A percentile compares a stretch with the other conserved stretches of the same genome.
Evolutionary conservation across 2,797 vertebrate genomes (phyloP).

Genomic region (Diplodus sargus): DNA sequence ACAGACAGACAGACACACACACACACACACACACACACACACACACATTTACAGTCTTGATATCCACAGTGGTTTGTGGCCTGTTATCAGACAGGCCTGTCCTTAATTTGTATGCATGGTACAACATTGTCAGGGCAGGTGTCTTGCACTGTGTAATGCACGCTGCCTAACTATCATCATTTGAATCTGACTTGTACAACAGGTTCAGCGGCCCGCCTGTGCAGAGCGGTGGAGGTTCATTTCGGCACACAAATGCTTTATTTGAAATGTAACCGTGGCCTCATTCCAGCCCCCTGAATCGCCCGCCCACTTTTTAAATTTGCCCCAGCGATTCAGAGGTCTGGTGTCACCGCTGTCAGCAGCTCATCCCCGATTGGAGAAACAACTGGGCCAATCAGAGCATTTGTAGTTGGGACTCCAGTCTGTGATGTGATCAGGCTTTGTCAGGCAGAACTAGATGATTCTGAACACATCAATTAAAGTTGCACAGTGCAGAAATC

Average conservation of each 20-base stretch:
- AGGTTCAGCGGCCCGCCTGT: conserved; percentile 27
- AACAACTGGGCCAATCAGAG: conserved; percentile 35
- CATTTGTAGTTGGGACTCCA: background rate
- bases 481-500: background rate
- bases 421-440: conserved; percentile 1
- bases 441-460: conserved; percentile 4
- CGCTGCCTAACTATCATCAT: conserved; percentile 26
- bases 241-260: conserved; percentile 36
- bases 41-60: conserved; percentile 1
- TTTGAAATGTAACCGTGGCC: conserved; percentile 46
- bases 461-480: background rate
- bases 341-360: conserved; percentile 20
- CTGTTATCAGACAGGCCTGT: background rate
- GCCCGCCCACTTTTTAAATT: conserved; percentile 37
- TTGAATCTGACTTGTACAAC: conserved; percentile 28
- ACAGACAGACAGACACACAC: conserved; percentile 3
- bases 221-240: conserved; percentile 20
- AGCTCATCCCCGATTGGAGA: conserved; percentile 4
- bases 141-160: conserved; percentile 22
- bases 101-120: background rate
- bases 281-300: conserved; percentile 40
- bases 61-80: background rate
- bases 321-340: conserved; percentile 15
- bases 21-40: conserved; percentile 12
- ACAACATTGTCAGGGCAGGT: conserved; percentile 12